These are phyloP conservation scores for Reticulitermes lucifugus DNA, from an alignment of 2,888 invertebrate species.

Conservation along the genomic window DNA sequence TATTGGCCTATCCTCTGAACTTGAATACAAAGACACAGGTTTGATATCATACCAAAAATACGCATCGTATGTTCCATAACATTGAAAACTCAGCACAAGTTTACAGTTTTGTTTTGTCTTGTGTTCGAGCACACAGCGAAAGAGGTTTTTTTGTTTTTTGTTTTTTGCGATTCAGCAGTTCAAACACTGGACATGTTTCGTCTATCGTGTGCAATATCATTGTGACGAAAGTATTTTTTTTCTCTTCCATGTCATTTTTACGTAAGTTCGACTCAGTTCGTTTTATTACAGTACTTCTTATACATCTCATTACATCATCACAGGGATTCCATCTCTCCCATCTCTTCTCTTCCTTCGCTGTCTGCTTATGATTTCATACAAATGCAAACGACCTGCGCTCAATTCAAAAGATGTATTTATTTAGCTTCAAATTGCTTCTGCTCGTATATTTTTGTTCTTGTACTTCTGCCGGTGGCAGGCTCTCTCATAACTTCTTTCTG, in stretches of 20 bases:
- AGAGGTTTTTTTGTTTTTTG: background rate
- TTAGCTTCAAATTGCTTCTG: constrained; percentile 39
- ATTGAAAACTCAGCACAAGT: background rate
- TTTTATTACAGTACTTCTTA: background rate
- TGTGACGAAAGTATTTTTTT: background rate
- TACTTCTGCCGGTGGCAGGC: constrained; percentile 29
- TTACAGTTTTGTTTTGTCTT: background rate
- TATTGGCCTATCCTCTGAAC: no score
- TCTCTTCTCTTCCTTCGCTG: background rate
- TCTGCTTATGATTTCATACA: constrained; percentile 33
- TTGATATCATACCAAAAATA: no score
- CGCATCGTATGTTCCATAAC: no score
- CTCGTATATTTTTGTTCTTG: constrained; percentile 24
- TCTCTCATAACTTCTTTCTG: constrained; percentile 27
- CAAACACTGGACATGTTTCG: background rate
- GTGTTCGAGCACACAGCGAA: no score
- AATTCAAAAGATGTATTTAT: constrained; percentile 41
- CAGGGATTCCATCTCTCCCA: background rate
- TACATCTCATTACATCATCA: constrained; percentile 3
- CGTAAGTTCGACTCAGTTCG: background rate
- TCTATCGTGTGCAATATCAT: background rate
- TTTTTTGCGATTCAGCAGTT: background rate
- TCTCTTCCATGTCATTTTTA: background rate
- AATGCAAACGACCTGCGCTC: constrained; percentile 27
- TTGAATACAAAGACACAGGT: no score